Percentiles rank a stretch among this genome's conserved stretches.
These are phyloP conservation scores for Cavia aperea DNA, from an alignment of 2,113 vertebrate genomes.

Conservation along the genomic window DNA sequence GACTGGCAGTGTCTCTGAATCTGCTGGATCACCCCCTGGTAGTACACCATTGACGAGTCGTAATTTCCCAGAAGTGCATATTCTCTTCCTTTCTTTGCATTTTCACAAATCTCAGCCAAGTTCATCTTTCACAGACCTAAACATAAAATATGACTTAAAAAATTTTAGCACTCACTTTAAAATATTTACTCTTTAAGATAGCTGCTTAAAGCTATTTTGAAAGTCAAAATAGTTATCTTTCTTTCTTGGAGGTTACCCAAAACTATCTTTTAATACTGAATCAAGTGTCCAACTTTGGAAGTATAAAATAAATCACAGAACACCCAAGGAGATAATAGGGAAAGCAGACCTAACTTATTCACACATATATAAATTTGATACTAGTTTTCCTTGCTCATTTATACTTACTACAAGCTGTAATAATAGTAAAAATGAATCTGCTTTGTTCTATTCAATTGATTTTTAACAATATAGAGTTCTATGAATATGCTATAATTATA, in stretches of 20 bases:
- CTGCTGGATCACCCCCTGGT: constrained; percentile 96
- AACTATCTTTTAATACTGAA: constrained; percentile 11
- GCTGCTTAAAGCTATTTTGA: constrained; percentile 18
- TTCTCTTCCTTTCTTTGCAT: constrained; percentile 96
- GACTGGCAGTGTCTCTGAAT: constrained; percentile 92
- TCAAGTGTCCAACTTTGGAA: not conserved
- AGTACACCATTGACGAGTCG: constrained; percentile 96
- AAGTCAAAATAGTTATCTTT: constrained; percentile 26
- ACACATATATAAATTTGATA: not conserved
- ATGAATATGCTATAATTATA: not conserved
- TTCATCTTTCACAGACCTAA: constrained; percentile 83
- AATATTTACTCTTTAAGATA: constrained; percentile 23
- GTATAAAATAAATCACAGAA: not conserved
- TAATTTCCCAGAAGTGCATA: constrained; percentile 97
- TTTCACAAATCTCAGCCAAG: constrained; percentile 94
- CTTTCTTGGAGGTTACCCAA: constrained; percentile 32
- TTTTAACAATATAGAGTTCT: not conserved
- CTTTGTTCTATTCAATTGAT: not conserved
- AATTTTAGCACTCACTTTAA: not conserved
- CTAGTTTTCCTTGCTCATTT: not conserved
- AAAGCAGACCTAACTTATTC: not conserved
- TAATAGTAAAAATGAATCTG: not conserved
- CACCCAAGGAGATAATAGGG: not conserved
- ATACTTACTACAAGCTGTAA: not conserved
- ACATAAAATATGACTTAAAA: constrained; percentile 63